These are phyloP conservation scores for Sula dactylatra DNA, from an alignment of 2,113 vertebrate genomes.

Conservation along the genomic window DNA sequence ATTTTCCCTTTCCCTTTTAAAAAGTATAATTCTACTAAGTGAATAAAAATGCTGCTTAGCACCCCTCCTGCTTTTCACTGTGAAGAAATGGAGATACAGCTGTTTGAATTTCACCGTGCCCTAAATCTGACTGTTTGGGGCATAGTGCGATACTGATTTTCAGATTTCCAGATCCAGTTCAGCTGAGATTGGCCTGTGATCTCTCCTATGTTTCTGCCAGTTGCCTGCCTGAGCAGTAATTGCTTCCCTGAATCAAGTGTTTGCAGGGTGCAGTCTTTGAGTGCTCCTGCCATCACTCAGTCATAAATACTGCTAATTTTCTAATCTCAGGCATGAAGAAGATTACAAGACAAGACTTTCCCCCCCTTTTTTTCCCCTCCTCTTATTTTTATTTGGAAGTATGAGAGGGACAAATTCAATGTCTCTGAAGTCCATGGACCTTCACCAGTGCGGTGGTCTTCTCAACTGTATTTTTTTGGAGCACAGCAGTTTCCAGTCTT, in stretches of 20 bases:
- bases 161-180: neutral
- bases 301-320: neutral
- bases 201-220: neutral
- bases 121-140: neutral
- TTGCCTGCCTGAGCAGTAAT: neutral
- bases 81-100: neutral
- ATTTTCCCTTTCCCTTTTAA: neutral
- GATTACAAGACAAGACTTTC: neutral
- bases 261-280: neutral
- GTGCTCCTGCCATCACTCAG: neutral
- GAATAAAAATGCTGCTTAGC: neutral
- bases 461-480: neutral
- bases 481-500: neutral
- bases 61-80: neutral
- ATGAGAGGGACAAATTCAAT: neutral
- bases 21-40: neutral
- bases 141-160: neutral
- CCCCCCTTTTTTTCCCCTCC: neutral
- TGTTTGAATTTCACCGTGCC: neutral
- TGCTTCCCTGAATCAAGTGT: neutral
- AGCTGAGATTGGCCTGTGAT: neutral
- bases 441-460: accelerated
- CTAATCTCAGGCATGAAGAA: neutral
- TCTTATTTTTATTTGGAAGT: neutral
- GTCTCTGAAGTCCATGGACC: neutral